Base-by-base conservation (phyloP, 2,113 vertebrate species). In the Chitala chitala region DNA sequence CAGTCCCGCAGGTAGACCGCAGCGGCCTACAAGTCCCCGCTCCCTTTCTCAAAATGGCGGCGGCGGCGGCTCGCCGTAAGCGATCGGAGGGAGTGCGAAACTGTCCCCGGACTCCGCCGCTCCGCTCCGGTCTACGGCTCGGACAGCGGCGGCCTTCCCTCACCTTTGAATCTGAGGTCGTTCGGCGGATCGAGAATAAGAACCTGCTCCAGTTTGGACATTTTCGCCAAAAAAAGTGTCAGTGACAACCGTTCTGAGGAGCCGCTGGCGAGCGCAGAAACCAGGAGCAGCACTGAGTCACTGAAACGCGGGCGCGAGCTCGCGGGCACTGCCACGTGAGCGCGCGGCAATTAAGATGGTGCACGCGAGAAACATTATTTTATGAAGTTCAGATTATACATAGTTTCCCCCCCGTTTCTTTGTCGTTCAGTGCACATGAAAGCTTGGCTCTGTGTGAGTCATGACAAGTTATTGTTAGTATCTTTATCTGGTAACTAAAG, bases 91-190 rank as follows among this genome's bases (percentile, higher is more conserved):
- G 78, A 81, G 81, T 77, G 80, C 81, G 51, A 82, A 78, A 77
- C 54, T 31, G 38, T 40, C 51, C 40, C 29, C 74, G 0, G 75
- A 26, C 66, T 33, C 20, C 50, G 55, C 44, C 24, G 44, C 36
- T 65, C 33, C 42, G 65, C 46, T 51, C 38, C 71, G 0, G 38
- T 36, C 38, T 13, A 3, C 15, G 44, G 24, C 6, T 13, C 17
- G n/a, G 15, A 13, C 42, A 40, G 24, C 17, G 24, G 1, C 51
- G 24, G 12, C 38, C 1, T 29, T 53, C 56, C 64, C 88, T 84
- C 87, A 97, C 95, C 95, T 97, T 93, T 96, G 82, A 97, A 98
- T 90, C 86, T 95, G 84, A 98, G 95, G 87, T 98, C 95, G 82
- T 76, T 87, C 75, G 94, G 89, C 76, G 95, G 95, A 81, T 98